These are phyloP conservation scores for Anthrax anthrax DNA, from an alignment of 2,888 invertebrate species.

Conservation along the genomic window DNA sequence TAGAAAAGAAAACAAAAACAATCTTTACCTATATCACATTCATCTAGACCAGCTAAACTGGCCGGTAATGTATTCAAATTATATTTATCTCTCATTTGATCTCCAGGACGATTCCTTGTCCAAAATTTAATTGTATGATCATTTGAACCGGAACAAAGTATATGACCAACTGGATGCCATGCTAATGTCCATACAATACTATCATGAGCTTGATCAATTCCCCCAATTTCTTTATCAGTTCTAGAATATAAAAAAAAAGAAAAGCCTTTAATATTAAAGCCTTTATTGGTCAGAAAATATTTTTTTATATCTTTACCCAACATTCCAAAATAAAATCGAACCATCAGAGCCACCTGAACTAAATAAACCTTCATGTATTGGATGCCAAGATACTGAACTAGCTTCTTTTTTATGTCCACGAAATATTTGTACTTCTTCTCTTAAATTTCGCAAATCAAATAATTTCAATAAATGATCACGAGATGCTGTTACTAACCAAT, in stretches of 20 bases:
- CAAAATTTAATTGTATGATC: slow-evolving; percentile 99
- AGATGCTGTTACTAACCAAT: slow-evolving; percentile 98
- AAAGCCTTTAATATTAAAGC: neutral
- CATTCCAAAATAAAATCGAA: slow-evolving; percentile 96
- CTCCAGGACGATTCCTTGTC: slow-evolving; percentile 97
- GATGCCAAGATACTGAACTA: slow-evolving; percentile 95
- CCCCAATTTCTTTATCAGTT: slow-evolving; percentile 94
- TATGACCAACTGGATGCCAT: slow-evolving; percentile 99
- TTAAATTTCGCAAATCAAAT: slow-evolving; percentile 92
- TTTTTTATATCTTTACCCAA: slow-evolving; percentile 50
- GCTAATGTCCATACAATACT: slow-evolving; percentile 98
- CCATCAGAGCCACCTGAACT: slow-evolving; percentile 98
- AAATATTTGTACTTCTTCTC: slow-evolving; percentile 91
- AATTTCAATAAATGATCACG: slow-evolving; percentile 93
- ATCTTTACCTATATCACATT: slow-evolving; percentile 51
- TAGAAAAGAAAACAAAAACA: neutral
- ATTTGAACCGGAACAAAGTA: slow-evolving; percentile 97
- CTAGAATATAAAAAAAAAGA: slow-evolving; percentile 32
- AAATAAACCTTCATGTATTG: slow-evolving; percentile 91
- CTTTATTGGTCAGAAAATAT: neutral
- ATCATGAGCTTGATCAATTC: slow-evolving; percentile 97
- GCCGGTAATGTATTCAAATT: slow-evolving; percentile 84
- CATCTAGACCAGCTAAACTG: slow-evolving; percentile 57
- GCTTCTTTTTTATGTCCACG: slow-evolving; percentile 99
- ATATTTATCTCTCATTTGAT: slow-evolving; percentile 95